phyloP scores from a whole-genome alignment of 1,140 invertebrate species.

The Heliconius hermathena region DNA sequence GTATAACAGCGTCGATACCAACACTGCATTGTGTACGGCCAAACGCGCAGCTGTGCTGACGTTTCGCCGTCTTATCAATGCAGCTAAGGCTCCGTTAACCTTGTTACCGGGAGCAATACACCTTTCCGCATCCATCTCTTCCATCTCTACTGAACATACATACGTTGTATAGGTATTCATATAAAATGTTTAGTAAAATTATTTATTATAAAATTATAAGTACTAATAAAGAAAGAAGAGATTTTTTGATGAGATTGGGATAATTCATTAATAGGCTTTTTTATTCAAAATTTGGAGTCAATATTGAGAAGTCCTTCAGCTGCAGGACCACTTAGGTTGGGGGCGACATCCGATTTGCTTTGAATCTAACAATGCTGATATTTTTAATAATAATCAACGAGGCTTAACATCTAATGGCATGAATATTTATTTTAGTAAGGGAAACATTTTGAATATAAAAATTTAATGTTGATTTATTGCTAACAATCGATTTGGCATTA shows the following conservation, averaged over 20 bases:
- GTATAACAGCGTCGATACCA: too few species aligned
- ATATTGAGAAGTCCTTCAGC: conserved; percentile 1
- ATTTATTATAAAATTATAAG: neutral
- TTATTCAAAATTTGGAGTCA: conserved; percentile 11
- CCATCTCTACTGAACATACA: too few species aligned
- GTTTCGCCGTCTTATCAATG: too few species aligned
- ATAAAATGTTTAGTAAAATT: too few species aligned
- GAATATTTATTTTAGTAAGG: neutral
- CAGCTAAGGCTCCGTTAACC: too few species aligned
- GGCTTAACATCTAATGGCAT: neutral
- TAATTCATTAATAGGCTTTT: conserved; percentile 6
- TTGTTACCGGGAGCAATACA: too few species aligned
- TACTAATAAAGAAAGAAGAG: neutral
- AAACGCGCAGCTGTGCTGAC: too few species aligned
- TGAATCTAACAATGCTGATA: neutral
- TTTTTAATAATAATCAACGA: conserved; percentile 9
- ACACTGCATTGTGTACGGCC: too few species aligned
- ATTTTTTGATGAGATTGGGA: neutral
- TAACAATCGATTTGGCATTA: neutral
- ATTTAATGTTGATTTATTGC: neutral
- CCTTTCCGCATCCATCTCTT: too few species aligned
- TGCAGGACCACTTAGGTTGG: conserved; percentile 1
- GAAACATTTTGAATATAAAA: neutral
- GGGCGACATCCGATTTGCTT: conserved; percentile 10
- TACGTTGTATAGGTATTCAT: too few species aligned